Conservation (phyloP, 2,888 invertebrate species). For the Platyscelio sp. region DNA sequence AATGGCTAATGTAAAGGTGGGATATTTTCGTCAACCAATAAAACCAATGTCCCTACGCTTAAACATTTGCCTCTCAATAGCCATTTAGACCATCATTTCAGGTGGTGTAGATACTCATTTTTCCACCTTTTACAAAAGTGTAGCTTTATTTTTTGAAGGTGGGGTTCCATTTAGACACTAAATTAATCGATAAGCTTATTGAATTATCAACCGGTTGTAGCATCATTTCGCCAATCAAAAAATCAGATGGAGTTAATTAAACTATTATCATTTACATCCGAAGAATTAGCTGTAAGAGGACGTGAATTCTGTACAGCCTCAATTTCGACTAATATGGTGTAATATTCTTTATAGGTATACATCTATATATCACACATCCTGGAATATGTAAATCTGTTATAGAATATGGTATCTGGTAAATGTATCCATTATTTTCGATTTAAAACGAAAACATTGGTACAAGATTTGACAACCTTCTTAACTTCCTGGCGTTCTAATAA, state of each 20-base stretch:
- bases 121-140: constrained; percentile 63
- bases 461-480: constrained; percentile 23
- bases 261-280: constrained; percentile 70
- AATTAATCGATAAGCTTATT: constrained; percentile 13
- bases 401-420: too few relatives aligned
- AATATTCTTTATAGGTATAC: constrained; percentile 67
- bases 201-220: constrained; percentile 1
- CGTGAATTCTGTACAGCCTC: constrained; percentile 77
- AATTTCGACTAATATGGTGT: constrained; percentile 71
- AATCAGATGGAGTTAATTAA: constrained; percentile 77
- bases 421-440: constrained; percentile 30
- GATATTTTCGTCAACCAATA: constrained; percentile 58
- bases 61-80: constrained; percentile 7
- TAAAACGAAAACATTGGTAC: constrained; percentile 43
- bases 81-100: constrained; percentile 67
- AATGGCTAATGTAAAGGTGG: constrained; percentile 53
- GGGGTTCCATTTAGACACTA: constrained; percentile 62
- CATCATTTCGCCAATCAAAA: constrained; percentile 72
- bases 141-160: constrained; percentile 54
- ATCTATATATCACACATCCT: too few relatives aligned
- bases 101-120: constrained; percentile 52
- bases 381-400: too few relatives aligned
- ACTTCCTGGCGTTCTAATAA: constrained; percentile 33
- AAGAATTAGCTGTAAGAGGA: constrained; percentile 74
- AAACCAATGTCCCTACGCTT: constrained; percentile 42